Conservation (phyloP, 2,113 vertebrate genomes). For the Microtus ochrogaster region DNA sequence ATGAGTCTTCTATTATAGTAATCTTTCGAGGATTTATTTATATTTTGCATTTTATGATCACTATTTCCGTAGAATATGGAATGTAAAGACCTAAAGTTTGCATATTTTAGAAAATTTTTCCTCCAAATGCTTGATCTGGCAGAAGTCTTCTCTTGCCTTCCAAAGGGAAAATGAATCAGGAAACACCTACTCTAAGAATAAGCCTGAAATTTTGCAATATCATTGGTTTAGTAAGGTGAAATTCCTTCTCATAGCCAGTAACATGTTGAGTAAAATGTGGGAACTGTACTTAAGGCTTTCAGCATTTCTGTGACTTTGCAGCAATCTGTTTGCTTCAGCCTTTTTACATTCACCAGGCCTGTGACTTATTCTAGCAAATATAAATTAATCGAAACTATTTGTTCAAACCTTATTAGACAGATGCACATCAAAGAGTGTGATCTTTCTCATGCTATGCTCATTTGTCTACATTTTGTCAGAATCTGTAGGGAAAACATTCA, state of each 20-base stretch:
- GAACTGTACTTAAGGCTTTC: background rate
- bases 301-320: background rate
- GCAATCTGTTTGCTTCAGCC: fast-evolving
- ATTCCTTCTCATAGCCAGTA: background rate
- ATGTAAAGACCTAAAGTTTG: background rate
- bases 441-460: too few species aligned
- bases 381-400: background rate
- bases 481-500: background rate
- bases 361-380: background rate
- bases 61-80: background rate
- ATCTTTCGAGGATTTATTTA: too few species aligned
- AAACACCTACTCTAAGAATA: background rate
- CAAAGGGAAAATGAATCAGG: too few species aligned
- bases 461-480: background rate
- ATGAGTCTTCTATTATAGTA: background rate
- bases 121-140: background rate
- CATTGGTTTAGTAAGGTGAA: background rate
- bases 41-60: background rate
- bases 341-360: background rate
- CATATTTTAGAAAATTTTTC: background rate
- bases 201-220: background rate
- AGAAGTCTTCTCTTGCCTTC: background rate
- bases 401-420: background rate
- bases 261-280: background rate
- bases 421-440: background rate